A percentile compares a stretch with the other conserved stretches of the same genome.
These are phyloP conservation scores for Ephestia elutella DNA, from an alignment of 1,140 invertebrate genomes.

Conservation along the genomic window DNA sequence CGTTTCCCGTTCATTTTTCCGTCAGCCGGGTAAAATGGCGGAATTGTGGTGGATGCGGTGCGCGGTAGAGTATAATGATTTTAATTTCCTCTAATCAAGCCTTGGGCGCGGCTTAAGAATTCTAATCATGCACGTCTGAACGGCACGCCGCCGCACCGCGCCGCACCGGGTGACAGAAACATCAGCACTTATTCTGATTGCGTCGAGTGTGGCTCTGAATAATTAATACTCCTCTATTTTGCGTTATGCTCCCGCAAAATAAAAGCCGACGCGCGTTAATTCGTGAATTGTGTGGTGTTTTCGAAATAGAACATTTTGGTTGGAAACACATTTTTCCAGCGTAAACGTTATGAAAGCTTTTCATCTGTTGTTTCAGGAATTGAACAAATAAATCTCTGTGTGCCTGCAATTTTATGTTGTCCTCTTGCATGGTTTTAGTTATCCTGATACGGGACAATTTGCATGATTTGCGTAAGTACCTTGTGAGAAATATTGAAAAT, in stretches of 20 bases:
- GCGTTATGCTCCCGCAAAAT: conserved; percentile 48
- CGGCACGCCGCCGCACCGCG: conserved; percentile 21
- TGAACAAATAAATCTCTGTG: conserved; percentile 1
- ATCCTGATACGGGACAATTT: neutral
- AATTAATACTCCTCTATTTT: conserved; percentile 73
- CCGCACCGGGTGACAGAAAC: conserved; percentile 63
- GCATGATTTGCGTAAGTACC: neutral
- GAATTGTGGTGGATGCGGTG: conserved; percentile 50
- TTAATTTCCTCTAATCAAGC: conserved; percentile 75
- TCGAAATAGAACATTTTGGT: conserved; percentile 2
- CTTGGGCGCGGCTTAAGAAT: conserved; percentile 70
- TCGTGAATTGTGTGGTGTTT: conserved; percentile 43
- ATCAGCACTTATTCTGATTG: conserved; percentile 73
- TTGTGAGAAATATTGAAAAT: no score
- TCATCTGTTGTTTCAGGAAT: conserved; percentile 2
- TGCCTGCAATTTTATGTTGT: neutral
- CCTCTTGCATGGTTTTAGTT: neutral
- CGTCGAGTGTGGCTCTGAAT: conserved; percentile 71
- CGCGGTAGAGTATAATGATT: conserved; percentile 68
- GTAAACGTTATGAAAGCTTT: conserved; percentile 1
- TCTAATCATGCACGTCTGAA: conserved; percentile 66
- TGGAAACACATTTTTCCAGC: neutral
- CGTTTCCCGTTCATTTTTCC: conserved; percentile 68
- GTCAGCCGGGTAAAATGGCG: conserved; percentile 45
- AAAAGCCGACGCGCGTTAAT: conserved; percentile 51